Base-by-base conservation (phyloP, 2,113 vertebrate species). In the Strix uralensis region DNA sequence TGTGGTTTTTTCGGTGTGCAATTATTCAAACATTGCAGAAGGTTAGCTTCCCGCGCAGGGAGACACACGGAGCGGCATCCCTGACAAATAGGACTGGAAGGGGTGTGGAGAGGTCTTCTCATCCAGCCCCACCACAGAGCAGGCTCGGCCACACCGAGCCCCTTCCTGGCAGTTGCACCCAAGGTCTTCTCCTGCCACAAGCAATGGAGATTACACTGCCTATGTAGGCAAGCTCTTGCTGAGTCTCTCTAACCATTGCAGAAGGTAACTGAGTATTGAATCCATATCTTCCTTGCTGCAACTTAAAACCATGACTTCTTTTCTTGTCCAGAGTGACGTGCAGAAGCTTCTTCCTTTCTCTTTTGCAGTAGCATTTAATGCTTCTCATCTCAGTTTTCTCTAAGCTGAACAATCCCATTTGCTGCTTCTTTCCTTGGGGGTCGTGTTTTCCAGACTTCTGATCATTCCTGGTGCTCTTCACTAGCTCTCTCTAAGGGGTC, bases 11-110 rank as follows among this genome's bases (percentile, higher is more conserved):
- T 87, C 5, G 2, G 69, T 67, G 58, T 40, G 77, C 78, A 54
- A 62, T 84, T 91, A 78, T 91, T 91, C 89, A 94, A 90, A 91
- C 81, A 77, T 90, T 94, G 78, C 71, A 32, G 69, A 47, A 86
- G 62, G 73, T 8, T 47, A 71, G 77, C 55, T 84, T 40, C 38
- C 73, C 3, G 3, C 0, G 3, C 1, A 1, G 42, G 51, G 88
- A 54, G 71, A 40, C 2, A 0, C 27, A 9, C 1, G 5, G 29
- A 17, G 2, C 20, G 29, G 51, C 51, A 91, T 34, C 73, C 30
- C 57, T 91, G 81, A 84, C 57, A 88, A 84, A 86, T 32, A 20
- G 4, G n/a, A 2, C 72, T 81, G 51, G 46, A 32, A 59, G 32
- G 40, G 55, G 16, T 86, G 49, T 13, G 36, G 42, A 89, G 80